A percentile compares a stretch with the other conserved stretches of the same genome.
These are phyloP conservation scores for Neoscelio sp. DNA, from an alignment of 2,888 invertebrate genomes.

Conservation along the genomic window DNA sequence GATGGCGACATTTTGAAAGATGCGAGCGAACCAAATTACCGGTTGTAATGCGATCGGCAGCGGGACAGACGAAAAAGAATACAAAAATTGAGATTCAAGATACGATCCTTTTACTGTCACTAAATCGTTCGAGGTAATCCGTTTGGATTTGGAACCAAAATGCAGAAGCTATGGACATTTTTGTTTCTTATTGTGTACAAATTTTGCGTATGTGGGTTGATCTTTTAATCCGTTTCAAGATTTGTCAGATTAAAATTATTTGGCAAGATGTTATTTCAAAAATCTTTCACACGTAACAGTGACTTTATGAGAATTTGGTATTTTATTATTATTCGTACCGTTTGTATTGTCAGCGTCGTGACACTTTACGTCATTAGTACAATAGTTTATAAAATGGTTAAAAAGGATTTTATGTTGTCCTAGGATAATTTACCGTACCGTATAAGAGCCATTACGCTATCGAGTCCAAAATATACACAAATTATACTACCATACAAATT, in stretches of 20 bases:
- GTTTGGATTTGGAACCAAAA: conserved; percentile 57
- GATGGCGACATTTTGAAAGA: conserved; percentile 65
- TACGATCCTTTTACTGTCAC: conserved; percentile 57
- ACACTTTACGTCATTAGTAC: too few relatives aligned
- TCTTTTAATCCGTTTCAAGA: conserved; percentile 60
- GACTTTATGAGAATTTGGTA: conserved; percentile 7
- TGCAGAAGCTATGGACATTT: conserved; percentile 52
- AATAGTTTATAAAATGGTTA: too few relatives aligned
- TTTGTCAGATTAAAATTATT: conserved; percentile 59
- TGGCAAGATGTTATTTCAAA: conserved; percentile 11
- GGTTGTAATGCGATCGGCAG: conserved; percentile 67
- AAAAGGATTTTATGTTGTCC: too few relatives aligned
- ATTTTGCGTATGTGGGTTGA: conserved; percentile 47
- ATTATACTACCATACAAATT: too few relatives aligned
- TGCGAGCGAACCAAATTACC: conserved; percentile 65
- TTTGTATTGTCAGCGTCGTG: too few relatives aligned
- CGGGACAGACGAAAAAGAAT: conserved; percentile 20
- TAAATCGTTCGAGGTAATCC: conserved; percentile 61
- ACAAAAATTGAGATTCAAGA: conserved; percentile 37
- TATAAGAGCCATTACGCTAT: too few relatives aligned
- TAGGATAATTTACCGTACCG: too few relatives aligned
- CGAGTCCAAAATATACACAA: too few relatives aligned
- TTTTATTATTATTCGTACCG: too few relatives aligned
- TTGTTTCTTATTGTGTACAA: conserved; percentile 39
- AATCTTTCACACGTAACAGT: neutral